These are phyloP conservation scores for Hydraecia micacea DNA, from an alignment of 2,888 invertebrate species.

Conservation along the genomic window DNA sequence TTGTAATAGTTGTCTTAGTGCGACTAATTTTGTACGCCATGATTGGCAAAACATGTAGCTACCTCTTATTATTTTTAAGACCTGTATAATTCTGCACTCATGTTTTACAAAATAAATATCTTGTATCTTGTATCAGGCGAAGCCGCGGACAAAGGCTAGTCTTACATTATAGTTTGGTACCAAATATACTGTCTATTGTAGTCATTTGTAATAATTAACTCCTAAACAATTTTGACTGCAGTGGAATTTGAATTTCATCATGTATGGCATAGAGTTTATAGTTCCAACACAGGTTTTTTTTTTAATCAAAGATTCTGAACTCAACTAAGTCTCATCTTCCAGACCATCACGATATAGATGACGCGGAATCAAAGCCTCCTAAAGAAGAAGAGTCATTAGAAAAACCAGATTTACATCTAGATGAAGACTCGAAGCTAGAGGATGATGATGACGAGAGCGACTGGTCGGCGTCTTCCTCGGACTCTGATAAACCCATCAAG, in stretches of 20 bases:
- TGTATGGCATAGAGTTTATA: neutral
- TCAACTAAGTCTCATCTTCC: neutral
- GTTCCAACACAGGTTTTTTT: neutral
- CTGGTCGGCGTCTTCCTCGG: slow-evolving; percentile 79
- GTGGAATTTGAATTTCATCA: neutral
- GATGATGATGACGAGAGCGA: slow-evolving; percentile 71
- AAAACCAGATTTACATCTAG: slow-evolving; percentile 14
- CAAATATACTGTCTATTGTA: neutral
- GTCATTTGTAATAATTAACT: neutral
- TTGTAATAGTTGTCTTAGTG: no score
- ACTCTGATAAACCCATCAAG: slow-evolving; percentile 84
- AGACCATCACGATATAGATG: neutral
- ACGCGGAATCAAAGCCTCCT: slow-evolving; percentile 74
- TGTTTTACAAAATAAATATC: no score
- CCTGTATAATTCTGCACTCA: no score
- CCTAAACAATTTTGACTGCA: neutral
- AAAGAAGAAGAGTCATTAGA: slow-evolving; percentile 61
- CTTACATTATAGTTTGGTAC: neutral
- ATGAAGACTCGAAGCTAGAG: slow-evolving; percentile 67
- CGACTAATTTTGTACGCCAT: no score
- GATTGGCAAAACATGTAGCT: no score
- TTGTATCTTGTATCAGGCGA: no score
- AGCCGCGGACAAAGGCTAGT: no score
- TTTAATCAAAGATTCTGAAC: neutral
- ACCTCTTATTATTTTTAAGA: no score